Conservation (phyloP, 2,888 invertebrate species). For the Podotricha telesiphe region DNA sequence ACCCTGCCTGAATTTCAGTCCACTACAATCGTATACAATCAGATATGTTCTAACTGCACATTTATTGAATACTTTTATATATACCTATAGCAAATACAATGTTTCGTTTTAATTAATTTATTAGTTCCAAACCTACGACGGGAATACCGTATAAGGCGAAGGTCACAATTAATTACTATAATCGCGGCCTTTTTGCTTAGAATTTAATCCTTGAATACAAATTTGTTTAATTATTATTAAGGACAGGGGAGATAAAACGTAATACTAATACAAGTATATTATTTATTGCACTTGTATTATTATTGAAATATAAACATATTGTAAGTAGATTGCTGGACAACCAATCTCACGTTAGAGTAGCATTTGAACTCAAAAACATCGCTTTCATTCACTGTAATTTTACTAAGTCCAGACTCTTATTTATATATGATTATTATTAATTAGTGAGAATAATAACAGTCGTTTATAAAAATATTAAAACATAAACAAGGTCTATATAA, state of each 20-base stretch:
- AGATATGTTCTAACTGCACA: no score
- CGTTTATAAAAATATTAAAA: conserved; percentile 2
- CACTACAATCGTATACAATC: no score
- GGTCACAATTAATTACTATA: not conserved
- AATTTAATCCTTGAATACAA: not conserved
- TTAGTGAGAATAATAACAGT: not conserved
- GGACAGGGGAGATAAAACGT: not conserved
- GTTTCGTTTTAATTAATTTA: conserved; percentile 4
- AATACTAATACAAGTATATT: not conserved
- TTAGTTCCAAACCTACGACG: not conserved
- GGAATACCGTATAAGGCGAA: not conserved
- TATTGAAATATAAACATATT: no score
- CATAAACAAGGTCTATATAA: not conserved
- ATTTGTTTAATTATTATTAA: not conserved
- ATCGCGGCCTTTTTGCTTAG: not conserved
- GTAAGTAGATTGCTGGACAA: no score
- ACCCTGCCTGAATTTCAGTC: no score
- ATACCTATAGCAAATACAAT: not conserved
- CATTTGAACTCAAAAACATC: no score
- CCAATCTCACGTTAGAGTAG: no score
- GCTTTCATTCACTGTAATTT: no score
- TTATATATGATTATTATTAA: no score
- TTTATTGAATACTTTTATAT: no score
- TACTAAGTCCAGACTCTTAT: no score
- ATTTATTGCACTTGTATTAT: no score